A percentile compares a stretch with the other conserved stretches of the same genome.
Conservation (phyloP, 2,888 invertebrate species). For the Erebia epiphron region DNA sequence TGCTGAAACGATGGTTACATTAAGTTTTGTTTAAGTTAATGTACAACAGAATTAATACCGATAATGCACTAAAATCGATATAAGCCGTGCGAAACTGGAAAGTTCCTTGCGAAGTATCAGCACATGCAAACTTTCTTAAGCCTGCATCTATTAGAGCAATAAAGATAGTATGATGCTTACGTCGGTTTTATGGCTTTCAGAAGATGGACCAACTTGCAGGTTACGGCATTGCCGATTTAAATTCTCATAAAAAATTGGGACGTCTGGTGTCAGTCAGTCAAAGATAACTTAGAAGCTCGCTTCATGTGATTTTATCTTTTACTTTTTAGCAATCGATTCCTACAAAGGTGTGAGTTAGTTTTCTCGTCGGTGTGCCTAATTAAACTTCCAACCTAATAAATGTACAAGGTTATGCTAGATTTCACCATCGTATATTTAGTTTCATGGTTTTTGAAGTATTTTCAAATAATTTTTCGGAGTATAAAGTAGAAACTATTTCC, state of each 20-base stretch:
- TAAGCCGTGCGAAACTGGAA: background rate
- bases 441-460: too few species aligned
- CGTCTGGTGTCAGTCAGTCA: background rate
- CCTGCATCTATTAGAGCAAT: slow-evolving; percentile 39
- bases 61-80: slow-evolving; percentile 16
- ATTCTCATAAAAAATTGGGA: background rate
- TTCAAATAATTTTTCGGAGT: too few species aligned
- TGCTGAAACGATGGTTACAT: background rate
- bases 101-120: slow-evolving; percentile 23
- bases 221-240: background rate
- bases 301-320: too few species aligned
- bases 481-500: too few species aligned
- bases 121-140: slow-evolving; percentile 35
- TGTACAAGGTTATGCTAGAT: too few species aligned
- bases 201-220: background rate
- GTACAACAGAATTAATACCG: background rate
- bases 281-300: too few species aligned
- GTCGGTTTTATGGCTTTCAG: slow-evolving; percentile 27
- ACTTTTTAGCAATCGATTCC: too few species aligned
- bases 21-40: background rate
- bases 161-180: slow-evolving; percentile 38
- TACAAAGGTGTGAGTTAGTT: too few species aligned
- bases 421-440: too few species aligned
- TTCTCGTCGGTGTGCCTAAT: too few species aligned
- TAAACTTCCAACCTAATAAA: too few species aligned